Evolutionary conservation across 1,140 invertebrate genomes (phyloP), one percentile per base, ranked within the genome.

Genomic region (Drosophila funebris): DNA sequence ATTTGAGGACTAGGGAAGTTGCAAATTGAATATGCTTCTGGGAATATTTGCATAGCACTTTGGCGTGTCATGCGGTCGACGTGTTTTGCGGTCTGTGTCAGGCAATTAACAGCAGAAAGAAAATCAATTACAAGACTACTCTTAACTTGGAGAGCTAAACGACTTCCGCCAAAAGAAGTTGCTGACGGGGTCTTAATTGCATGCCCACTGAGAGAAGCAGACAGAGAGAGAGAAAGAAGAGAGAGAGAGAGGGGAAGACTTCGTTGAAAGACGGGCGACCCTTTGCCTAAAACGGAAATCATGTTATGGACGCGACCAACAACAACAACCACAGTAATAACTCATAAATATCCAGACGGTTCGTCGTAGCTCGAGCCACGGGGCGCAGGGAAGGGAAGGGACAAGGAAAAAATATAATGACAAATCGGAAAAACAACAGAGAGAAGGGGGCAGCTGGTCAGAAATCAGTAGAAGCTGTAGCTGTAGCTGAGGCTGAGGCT

Each of bases 281-380:
- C 71, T 73, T 73, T 73, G 77, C 74, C 82, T 85, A 85, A 85
- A 85, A 88, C 82, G 83, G 82, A 85, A 85, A 85, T 85, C 82
- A 88, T 85, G 82, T 85, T 85, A 75, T 87, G 82, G 74, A 75
- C 69, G 71, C 64, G 73, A 73, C 71, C 41, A 53, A 16, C 52
- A 71, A 58, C 48, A 48, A 43, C 61, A 68, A 57, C 24, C 43
- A 37, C 44, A 78, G 66, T 69, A 63, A 84, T 74, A 87, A 85
- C 78, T 85, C 83, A 85, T 85, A 85, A 87, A 87, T 88, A 56
- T 69, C 61, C 61, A 64, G 60, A 53, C 41, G 54, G 14, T 41
- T 9, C 31, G n/a, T n/a, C n/a, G n/a, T n/a, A n/a, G n/a, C n/a
- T n/a, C n/a, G n/a, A n/a, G n/a, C n/a, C n/a, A n/a, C n/a, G n/a